A percentile compares a stretch with the other conserved stretches of the same genome.
Evolutionary conservation across 2,888 invertebrate genomes (phyloP).

Genomic region (Conistra vaccinii): DNA sequence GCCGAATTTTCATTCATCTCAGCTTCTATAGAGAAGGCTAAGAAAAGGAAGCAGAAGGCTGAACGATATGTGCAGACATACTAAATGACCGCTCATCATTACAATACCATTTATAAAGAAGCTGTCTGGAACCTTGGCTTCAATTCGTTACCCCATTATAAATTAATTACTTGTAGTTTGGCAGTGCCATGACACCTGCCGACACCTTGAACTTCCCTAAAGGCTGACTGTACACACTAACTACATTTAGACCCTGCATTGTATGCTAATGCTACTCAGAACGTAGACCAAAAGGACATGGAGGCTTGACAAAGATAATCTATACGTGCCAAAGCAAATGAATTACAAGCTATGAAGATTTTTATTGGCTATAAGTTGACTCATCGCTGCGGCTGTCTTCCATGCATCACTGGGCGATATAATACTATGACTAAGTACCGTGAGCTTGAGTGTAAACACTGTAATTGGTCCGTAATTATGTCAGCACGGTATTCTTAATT

Average conservation of each 20-base stretch:
- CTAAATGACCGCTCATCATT: neutral
- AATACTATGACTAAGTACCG: conserved; percentile 58
- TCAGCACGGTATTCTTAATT: conserved; percentile 47
- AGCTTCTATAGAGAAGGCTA: neutral
- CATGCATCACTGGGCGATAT: conserved; percentile 49
- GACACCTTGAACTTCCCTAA: conserved; percentile 55
- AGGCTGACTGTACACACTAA: conserved; percentile 36
- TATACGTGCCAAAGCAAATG: conserved; percentile 39
- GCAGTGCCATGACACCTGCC: conserved; percentile 21
- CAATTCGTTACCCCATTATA: conserved; percentile 37
- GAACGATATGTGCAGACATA: neutral
- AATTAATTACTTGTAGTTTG: conserved; percentile 42
- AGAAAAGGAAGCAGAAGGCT: neutral
- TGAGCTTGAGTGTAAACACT: conserved; percentile 55
- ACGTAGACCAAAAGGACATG: conserved; percentile 31
- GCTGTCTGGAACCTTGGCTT: conserved; percentile 23
- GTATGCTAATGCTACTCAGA: conserved; percentile 55
- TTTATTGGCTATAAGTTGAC: conserved; percentile 45
- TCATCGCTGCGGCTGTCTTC: conserved; percentile 40
- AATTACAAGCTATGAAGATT: conserved; percentile 16
- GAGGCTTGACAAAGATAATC: conserved; percentile 27
- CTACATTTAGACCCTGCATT: conserved; percentile 38
- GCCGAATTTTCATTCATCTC: neutral
- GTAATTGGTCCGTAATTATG: conserved; percentile 51
- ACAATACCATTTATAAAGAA: conserved; percentile 17